A percentile compares a stretch with the other conserved stretches of the same genome.
These are phyloP conservation scores for Pholis gunnellus DNA, from an alignment of 2,113 vertebrate genomes.

Conservation along the genomic window DNA sequence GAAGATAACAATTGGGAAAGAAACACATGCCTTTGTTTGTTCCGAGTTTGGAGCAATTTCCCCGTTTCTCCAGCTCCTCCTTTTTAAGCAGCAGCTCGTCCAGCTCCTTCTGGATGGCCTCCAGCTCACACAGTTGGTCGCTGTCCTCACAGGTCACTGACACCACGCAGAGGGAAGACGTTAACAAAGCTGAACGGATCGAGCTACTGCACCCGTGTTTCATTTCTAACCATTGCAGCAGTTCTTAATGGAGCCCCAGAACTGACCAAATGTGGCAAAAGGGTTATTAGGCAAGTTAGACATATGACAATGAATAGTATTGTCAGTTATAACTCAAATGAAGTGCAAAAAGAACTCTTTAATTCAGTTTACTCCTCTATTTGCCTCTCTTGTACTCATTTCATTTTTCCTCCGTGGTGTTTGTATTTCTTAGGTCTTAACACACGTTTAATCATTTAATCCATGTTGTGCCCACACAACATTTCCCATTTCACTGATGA, in stretches of 20 bases:
- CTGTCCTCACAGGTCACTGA: constrained; percentile 25
- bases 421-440: not conserved
- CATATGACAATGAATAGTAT: not conserved
- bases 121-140: constrained; percentile 43
- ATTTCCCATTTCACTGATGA: not conserved
- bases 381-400: not conserved
- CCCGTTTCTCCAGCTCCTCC: not conserved
- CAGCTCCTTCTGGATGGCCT: constrained; percentile 65
- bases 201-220: not conserved
- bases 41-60: no score
- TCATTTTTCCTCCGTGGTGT: not conserved
- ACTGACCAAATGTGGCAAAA: not conserved
- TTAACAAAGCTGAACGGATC: not conserved
- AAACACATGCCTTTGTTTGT: not conserved
- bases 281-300: not conserved
- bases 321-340: not conserved
- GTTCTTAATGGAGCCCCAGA: not conserved
- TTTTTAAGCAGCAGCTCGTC: constrained; percentile 44
- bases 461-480: not conserved
- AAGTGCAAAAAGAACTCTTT: not conserved
- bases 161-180: not conserved
- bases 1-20: not conserved
- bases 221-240: not conserved
- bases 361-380: not conserved
- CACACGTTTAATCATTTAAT: not conserved